phyloP scores from a whole-genome alignment of 2,888 invertebrate species.

The Seladonia tumulorum region DNA sequence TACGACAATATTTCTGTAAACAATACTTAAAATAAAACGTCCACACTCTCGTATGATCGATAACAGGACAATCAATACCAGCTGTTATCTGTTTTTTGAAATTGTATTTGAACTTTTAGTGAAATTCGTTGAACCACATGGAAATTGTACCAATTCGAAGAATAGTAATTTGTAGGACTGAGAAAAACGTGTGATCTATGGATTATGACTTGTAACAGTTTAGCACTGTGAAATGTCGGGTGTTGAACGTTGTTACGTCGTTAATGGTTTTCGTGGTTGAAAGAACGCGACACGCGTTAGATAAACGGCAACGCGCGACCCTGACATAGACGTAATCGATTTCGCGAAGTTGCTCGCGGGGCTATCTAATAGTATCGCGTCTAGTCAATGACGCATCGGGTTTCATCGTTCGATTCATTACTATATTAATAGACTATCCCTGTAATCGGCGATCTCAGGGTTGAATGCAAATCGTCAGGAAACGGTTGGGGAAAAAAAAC shows the following conservation, averaged over 20 bases:
- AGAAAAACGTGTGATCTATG: background rate
- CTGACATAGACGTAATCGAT: slow-evolving; percentile 63
- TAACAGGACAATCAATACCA: background rate
- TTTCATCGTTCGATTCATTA: slow-evolving; percentile 47
- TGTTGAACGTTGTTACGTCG: slow-evolving; percentile 20
- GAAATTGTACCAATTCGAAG: background rate
- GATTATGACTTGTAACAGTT: background rate
- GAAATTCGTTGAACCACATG: background rate
- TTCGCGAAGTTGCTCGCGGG: slow-evolving; percentile 45
- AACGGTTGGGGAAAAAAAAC: slow-evolving; percentile 2
- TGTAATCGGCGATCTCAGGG: slow-evolving; percentile 49
- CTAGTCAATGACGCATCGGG: slow-evolving; percentile 59
- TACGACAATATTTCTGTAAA: no score
- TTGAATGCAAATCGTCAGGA: slow-evolving; percentile 30
- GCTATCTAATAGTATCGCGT: slow-evolving; percentile 32
- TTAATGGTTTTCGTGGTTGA: slow-evolving; percentile 19
- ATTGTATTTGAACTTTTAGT: background rate
- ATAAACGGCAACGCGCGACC: slow-evolving; percentile 41
- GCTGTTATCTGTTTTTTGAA: background rate
- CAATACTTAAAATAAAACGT: no score
- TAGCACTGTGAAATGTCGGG: background rate
- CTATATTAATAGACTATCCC: slow-evolving; percentile 48
- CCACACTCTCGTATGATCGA: background rate
- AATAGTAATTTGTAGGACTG: background rate
- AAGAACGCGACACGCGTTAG: slow-evolving; percentile 33